Percentiles rank a stretch among this genome's conserved stretches.
These are phyloP conservation scores for Clarias fuscus DNA, from an alignment of 2,797 vertebrate species.

Conservation along the genomic window DNA sequence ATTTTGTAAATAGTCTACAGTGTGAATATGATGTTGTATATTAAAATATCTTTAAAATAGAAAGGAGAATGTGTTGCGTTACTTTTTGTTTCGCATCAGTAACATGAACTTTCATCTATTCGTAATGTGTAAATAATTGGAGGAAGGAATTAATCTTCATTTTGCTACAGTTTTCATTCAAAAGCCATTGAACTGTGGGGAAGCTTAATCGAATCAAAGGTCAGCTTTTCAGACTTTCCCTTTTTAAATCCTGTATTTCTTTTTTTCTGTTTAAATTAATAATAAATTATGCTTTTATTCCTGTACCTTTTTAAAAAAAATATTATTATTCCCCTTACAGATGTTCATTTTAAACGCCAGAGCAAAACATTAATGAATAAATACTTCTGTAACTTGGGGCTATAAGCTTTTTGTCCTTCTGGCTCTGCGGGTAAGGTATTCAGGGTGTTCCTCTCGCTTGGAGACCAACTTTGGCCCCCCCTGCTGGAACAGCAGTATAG, in stretches of 20 bases:
- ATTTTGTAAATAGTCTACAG: conserved; percentile 81
- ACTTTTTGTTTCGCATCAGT: conserved; percentile 54
- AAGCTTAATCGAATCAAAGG: not conserved
- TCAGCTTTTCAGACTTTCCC: not conserved
- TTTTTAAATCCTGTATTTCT: not conserved
- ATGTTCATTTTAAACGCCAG: not conserved
- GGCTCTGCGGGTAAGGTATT: not conserved
- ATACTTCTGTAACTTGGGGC: not conserved
- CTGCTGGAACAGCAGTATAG: conserved; percentile 2
- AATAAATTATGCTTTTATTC: no score
- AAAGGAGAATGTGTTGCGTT: conserved; percentile 73
- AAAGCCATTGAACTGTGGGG: not conserved
- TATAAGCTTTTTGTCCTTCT: not conserved
- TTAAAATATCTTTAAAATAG: conserved; percentile 83
- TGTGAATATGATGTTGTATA: conserved; percentile 88
- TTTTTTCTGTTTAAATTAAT: no score
- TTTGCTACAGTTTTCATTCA: not conserved
- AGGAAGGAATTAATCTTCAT: not conserved
- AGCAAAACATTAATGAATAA: not conserved
- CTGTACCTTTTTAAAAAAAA: not conserved
- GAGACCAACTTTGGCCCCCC: not conserved
- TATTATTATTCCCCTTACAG: not conserved
- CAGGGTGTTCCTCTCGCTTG: not conserved
- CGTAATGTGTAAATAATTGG: not conserved
- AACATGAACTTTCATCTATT: not conserved